Percentiles rank a stretch among this genome's conserved stretches.
Evolutionary conservation across 2,888 invertebrate species (phyloP).

Genomic region (Odontomyia ornata): DNA sequence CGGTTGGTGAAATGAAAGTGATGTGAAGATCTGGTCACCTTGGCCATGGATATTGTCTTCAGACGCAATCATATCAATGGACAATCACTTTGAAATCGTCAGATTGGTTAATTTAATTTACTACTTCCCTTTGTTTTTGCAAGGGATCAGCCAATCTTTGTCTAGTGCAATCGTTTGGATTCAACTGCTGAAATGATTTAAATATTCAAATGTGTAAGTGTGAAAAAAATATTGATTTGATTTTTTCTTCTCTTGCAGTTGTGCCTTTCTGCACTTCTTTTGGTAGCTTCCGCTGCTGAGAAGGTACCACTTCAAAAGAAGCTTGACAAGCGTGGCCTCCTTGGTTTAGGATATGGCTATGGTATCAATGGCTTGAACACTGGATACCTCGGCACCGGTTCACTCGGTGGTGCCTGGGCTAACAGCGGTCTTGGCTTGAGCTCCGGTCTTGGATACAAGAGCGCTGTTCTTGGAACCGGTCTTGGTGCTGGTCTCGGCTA

Average conservation of each 20-base stretch:
- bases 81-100: conserved; percentile 1
- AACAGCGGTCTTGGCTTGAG: conserved; percentile 31
- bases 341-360: conserved; percentile 82
- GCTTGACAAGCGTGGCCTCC: conserved; percentile 82
- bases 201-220: too few relatives aligned
- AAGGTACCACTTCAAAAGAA: conserved; percentile 74
- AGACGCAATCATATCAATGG: not conserved
- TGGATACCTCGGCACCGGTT: conserved; percentile 75
- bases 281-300: conserved; percentile 67
- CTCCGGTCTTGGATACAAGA: conserved; percentile 30
- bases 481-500: not conserved
- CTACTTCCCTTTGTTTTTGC: too few relatives aligned
- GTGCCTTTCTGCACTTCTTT: conserved; percentile 77
- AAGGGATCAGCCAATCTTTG: not conserved
- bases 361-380: conserved; percentile 78
- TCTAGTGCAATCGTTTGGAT: not conserved
- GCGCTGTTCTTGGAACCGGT: not conserved
- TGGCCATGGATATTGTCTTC: not conserved
- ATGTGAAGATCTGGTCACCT: conserved; percentile 33
- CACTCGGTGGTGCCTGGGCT: conserved; percentile 66
- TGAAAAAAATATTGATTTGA: not conserved
- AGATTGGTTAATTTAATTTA: not conserved
- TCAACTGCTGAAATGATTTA: too few relatives aligned
- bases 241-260: conserved; percentile 66
- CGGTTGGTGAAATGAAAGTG: conserved; percentile 20